Evolutionary conservation across 2,888 invertebrate genomes (phyloP), one percentile per base, ranked within the genome.

Genomic region (Sussaba pulchella): DNA sequence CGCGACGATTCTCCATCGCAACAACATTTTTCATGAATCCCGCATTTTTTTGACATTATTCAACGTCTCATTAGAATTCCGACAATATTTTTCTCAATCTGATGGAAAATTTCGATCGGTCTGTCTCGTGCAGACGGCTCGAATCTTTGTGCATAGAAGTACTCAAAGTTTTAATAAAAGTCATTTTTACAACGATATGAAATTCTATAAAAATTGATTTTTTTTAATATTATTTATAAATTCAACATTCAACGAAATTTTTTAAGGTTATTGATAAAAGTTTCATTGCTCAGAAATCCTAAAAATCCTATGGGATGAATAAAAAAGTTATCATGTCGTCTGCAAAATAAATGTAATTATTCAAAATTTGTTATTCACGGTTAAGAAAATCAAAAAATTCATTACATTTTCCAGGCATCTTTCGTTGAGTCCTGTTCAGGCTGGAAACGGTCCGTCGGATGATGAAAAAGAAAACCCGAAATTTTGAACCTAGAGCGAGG

Each of bases 21-120:
- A n/a, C 41, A 2, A 21, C 26, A 31, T 17, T 50, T 19, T n/a
- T 70, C 39, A 26, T 52, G 45, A 64, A 45, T 57, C 21, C 41
- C 8, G 59, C 64, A 79, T 79, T 63, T 79, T 24, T 59, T 31
- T 54, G 64, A 79, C 79, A 79, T 79, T 66, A 79, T 79, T 66
- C 70, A n/a, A n/a, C 79, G 74, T 70, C 50, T 70, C 12, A 36
- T 26, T 47, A 12, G 41, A 57, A 19, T 57, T 57, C 39, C 9
- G 39, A 8, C 45, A 57, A 36, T 9, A 39, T n/a, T 24, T 52
- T n/a, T 52, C n/a, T 52, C n/a, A n/a, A 31, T 47, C 36, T 31
- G 47, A 14, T 14, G 45, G 21, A 26, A 45, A 63, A 21, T 24
- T 43, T 43, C 6, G 19, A 41, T 24, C 26, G 9, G 3, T 14